Evolutionary conservation across 2,888 invertebrate species (phyloP), one percentile per base, ranked within the genome.

Genomic region (Meliscaeva auricollis): DNA sequence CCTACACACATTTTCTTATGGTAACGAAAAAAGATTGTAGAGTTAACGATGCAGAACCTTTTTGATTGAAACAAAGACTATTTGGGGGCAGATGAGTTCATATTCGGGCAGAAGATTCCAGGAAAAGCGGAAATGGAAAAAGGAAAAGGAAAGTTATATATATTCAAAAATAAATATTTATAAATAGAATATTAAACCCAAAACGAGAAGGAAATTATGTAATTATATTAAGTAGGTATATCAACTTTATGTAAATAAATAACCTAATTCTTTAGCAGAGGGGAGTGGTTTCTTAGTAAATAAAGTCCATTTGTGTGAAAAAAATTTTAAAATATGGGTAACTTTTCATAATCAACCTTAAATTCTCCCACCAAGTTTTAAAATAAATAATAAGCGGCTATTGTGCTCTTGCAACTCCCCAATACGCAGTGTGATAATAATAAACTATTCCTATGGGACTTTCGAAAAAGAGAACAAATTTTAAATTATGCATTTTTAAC

Each of bases 141-240:
- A 35, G 38, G 9, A 46, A 74, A 32, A 35, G 56, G 44, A 75
- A 44, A 26, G 50, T 69, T 41, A 74, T 26, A 26, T 26, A 26
- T 26, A 3, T 66, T 38, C 22, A 69, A 69, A 75, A 74, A 60
- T 72, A 75, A 79, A 84, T 72, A 84, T 38, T 38, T 26, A 83
- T 78, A 74, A 78, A 50, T 54, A 26, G 11, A 38, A 38, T 8
- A 9, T 38, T 11, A 3, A 38, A 38, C 11, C 13, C 9, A 9
- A 38, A 38, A 64, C 56, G 68, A 70, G 88, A 89, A 88, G 88
- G 8, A 54, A 15, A 54, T 15, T 30, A 54, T 15, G 1, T 15
- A 30, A 54, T 15, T 30, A 9, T 30, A 13, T 30, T 11, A 15
- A 17, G 8, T 0, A 17, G 46, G 15, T 38, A 9, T 38, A 8